phyloP scores from a whole-genome alignment of 2,113 vertebrate species.

The Prinia subflava region DNA sequence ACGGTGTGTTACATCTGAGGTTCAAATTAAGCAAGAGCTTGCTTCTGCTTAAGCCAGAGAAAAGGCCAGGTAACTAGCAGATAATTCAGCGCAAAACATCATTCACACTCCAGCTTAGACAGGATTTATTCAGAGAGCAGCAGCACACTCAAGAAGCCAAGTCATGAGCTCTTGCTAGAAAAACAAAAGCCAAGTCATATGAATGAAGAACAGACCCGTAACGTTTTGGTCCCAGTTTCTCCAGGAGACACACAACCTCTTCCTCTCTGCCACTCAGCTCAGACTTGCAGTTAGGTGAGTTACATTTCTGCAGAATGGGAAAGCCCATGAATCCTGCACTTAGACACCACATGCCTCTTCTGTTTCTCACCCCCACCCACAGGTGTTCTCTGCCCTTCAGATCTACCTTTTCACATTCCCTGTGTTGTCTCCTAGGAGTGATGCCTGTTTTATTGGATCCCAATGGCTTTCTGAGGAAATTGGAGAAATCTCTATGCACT shows the following conservation, averaged over 20 bases:
- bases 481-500: neutral
- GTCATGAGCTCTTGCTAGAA: neutral
- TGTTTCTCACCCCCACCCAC: neutral
- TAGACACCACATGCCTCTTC: neutral
- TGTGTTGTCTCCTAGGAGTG: neutral
- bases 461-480: neutral
- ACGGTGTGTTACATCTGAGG: neutral
- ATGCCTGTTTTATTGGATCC: neutral
- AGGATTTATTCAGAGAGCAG: neutral
- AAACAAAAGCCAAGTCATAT: neutral
- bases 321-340: neutral
- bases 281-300: neutral
- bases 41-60: neutral
- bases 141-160: neutral
- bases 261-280: neutral
- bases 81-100: neutral
- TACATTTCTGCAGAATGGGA: neutral
- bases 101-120: neutral
- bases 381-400: neutral
- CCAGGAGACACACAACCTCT: neutral
- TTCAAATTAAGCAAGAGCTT: neutral
- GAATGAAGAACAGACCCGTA: neutral
- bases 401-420: neutral
- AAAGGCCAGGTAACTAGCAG: neutral
- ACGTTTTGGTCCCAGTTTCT: neutral